Conservation (phyloP, 2,888 invertebrate species). For the Amitus sp. region DNA sequence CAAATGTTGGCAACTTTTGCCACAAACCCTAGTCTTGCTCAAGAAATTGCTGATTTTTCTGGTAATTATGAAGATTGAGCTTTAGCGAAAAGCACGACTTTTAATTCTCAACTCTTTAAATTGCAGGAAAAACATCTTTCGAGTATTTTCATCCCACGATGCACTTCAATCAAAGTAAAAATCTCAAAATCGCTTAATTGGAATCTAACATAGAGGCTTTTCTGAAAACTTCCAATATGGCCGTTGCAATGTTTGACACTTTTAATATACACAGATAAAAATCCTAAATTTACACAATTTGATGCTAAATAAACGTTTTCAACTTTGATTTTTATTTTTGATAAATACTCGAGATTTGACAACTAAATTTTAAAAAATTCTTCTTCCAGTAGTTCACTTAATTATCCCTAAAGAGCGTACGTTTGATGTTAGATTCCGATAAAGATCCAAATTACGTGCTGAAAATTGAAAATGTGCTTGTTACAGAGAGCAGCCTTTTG, state of each 20-base stretch:
- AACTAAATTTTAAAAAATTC: too few relatives aligned
- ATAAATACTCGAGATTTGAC: slow-evolving; percentile 6
- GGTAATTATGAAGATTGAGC: slow-evolving; percentile 12
- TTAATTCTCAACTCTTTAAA: neutral
- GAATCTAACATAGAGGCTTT: too few relatives aligned
- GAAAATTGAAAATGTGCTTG: neutral
- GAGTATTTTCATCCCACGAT: slow-evolving; percentile 14
- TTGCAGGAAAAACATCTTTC: slow-evolving; percentile 16
- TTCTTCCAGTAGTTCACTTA: too few relatives aligned
- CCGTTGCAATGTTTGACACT: too few relatives aligned
- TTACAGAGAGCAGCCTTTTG: slow-evolving; percentile 55
- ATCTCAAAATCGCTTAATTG: too few relatives aligned
- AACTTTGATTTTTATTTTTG: slow-evolving; percentile 35
- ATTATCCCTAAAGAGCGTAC: too few relatives aligned
- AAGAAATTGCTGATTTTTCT: slow-evolving; percentile 48
- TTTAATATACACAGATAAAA: too few relatives aligned
- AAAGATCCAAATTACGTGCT: too few relatives aligned
- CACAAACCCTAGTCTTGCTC: slow-evolving; percentile 40
- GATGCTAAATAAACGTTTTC: neutral
- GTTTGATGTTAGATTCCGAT: too few relatives aligned
- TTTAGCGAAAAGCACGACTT: neutral
- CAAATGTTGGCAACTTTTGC: slow-evolving; percentile 51
- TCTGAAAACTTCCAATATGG: too few relatives aligned
- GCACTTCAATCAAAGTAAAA: slow-evolving; percentile 20
- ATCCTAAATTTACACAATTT: too few relatives aligned